phyloP scores from a whole-genome alignment of 2,113 vertebrate genomes.

The Noctilio leporinus region DNA sequence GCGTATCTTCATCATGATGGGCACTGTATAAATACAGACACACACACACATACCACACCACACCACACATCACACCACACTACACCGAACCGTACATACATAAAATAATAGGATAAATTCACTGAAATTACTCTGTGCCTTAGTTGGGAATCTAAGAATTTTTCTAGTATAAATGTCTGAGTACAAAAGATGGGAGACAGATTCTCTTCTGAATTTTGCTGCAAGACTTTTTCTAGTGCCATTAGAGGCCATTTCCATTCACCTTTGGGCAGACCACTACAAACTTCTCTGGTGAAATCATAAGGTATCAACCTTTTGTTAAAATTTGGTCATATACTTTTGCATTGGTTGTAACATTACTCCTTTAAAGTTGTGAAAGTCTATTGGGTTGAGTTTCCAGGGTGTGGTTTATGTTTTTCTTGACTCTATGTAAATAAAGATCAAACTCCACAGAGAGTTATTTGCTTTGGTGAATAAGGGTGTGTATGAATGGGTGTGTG shows the following conservation, averaged over 20 bases:
- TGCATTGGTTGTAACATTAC: not conserved
- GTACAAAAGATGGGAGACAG: not conserved
- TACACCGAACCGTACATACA: not conserved
- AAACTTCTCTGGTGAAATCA: not conserved
- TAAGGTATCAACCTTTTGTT: not conserved
- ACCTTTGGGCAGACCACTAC: not conserved
- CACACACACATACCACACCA: not conserved
- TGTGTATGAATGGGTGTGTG: not conserved
- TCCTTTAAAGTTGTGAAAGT: not conserved
- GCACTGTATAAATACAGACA: not conserved
- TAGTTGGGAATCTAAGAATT: not conserved
- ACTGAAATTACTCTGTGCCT: not conserved
- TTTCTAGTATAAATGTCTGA: not conserved
- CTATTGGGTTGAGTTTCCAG: not conserved
- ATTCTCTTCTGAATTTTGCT: not conserved
- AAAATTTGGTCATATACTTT: not conserved
- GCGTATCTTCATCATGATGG: not conserved
- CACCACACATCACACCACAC: not conserved
- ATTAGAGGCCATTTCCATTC: not conserved
- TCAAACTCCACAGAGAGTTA: not conserved
- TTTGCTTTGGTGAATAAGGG: not conserved
- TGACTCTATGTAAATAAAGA: not conserved
- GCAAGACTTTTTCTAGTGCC: not conserved
- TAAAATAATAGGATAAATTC: not conserved
- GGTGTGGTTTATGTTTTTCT: not conserved